A percentile compares a stretch with the other conserved stretches of the same genome.
phyloP scores from a whole-genome alignment of 2,113 vertebrate species.

The Gnathonemus echidnorhynchus region DNA sequence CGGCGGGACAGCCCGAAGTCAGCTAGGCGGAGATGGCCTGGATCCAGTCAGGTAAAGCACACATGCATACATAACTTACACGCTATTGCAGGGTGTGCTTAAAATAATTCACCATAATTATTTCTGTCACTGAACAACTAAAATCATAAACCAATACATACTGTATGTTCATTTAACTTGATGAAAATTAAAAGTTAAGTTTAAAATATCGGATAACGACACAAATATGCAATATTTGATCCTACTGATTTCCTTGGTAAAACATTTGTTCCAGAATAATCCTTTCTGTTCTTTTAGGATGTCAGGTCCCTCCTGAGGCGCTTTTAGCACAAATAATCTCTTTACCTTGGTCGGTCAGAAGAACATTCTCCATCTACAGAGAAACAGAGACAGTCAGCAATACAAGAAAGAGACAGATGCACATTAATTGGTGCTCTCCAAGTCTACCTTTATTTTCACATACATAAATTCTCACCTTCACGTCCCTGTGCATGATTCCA shows the following conservation, averaged over 20 bases:
- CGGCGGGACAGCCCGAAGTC: conserved; percentile 87
- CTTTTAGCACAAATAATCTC: neutral
- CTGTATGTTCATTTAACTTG: neutral
- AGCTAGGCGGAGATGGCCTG: conserved; percentile 86
- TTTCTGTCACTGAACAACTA: neutral
- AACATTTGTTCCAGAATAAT: neutral
- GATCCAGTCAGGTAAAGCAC: conserved; percentile 21
- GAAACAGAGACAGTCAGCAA: neutral
- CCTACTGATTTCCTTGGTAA: neutral
- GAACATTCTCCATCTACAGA: conserved; percentile 92
- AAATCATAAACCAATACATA: neutral
- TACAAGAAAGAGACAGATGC: neutral
- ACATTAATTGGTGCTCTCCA: neutral
- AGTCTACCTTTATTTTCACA: neutral
- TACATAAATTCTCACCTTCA: conserved; percentile 67
- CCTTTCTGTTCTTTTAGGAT: neutral
- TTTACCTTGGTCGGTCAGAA: conserved; percentile 83
- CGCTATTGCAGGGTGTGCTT: neutral
- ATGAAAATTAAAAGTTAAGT: neutral
- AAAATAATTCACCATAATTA: neutral
- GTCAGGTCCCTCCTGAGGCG: conserved; percentile 5
- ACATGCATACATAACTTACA: neutral
- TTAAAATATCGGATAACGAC: neutral
- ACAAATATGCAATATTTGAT: neutral
- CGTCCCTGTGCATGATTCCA: conserved; percentile 85